A percentile compares a stretch with the other conserved stretches of the same genome.
Conservation (phyloP, 2,797 vertebrate genomes). For the Erethizon dorsatum region DNA sequence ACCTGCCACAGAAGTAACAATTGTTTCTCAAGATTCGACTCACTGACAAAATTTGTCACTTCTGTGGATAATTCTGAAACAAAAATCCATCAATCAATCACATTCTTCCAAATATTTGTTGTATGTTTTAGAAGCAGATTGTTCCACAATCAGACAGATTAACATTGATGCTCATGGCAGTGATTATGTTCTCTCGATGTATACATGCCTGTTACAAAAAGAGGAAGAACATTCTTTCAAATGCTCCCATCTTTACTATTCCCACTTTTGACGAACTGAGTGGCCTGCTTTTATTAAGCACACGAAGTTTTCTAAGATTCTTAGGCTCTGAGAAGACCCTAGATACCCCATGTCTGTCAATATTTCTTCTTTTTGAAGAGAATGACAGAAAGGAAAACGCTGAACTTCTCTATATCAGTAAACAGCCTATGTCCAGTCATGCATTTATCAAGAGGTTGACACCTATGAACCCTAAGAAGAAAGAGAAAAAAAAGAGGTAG, state of each 20-base stretch:
- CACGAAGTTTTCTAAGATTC: constrained; percentile 19
- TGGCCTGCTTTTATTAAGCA: constrained; percentile 21
- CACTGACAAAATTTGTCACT: neutral
- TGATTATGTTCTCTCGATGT: neutral
- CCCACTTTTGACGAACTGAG: neutral
- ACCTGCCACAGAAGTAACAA: neutral
- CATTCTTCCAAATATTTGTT: neutral
- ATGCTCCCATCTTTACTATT: neutral
- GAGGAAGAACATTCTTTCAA: neutral
- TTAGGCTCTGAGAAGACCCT: neutral
- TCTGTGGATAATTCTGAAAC: neutral
- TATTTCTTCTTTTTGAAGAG: constrained; percentile 10
- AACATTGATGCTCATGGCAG: neutral
- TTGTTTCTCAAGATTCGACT: neutral
- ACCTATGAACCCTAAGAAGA: constrained; percentile 45
- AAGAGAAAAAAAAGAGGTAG: constrained; percentile 4
- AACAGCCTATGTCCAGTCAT: constrained; percentile 37
- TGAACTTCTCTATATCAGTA: neutral
- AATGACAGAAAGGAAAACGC: constrained; percentile 58
- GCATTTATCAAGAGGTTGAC: constrained; percentile 32
- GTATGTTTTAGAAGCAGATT: neutral
- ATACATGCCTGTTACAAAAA: neutral
- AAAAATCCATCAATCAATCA: neutral
- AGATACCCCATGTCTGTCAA: neutral
- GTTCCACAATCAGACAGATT: neutral